A percentile compares a stretch with the other conserved stretches of the same genome.
Evolutionary conservation across 2,113 vertebrate species (phyloP).

Genomic region (Recurvirostra avosetta): DNA sequence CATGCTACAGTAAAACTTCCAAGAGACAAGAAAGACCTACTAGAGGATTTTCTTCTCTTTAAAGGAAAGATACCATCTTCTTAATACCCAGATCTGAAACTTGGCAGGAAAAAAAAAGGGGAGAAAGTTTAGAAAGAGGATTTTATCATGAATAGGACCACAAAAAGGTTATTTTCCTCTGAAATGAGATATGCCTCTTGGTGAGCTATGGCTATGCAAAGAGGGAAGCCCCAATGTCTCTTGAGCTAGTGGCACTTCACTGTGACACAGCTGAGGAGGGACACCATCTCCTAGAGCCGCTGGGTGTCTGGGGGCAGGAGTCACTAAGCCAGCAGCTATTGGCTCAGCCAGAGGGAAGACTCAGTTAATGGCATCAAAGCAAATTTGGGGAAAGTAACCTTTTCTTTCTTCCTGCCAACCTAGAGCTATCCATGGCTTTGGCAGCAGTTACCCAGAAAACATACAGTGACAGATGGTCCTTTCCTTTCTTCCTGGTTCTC

Average conservation of each 20-base stretch:
- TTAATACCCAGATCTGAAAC: neutral
- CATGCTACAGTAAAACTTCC: neutral
- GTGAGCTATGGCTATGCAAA: neutral
- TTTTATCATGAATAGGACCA: neutral
- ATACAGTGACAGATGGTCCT: neutral
- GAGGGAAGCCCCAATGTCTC: neutral
- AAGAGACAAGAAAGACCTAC: neutral
- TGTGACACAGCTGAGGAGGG: neutral
- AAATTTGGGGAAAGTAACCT: neutral
- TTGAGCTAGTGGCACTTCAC: neutral
- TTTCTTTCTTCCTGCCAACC: neutral
- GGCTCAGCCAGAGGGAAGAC: neutral
- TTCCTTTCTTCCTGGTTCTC: neutral
- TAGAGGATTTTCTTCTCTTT: neutral
- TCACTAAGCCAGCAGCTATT: neutral
- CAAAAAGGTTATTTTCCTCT: neutral
- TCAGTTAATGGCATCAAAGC: neutral
- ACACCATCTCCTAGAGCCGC: neutral
- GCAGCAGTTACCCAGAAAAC: neutral
- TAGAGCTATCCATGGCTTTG: neutral
- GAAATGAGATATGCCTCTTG: neutral
- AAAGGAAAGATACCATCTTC: neutral
- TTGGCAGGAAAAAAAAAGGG: accelerated
- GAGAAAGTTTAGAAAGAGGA: neutral
- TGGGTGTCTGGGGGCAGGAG: neutral